Base-by-base conservation (phyloP, 2,888 invertebrate genomes). In the Strigamia crassipes region DNA sequence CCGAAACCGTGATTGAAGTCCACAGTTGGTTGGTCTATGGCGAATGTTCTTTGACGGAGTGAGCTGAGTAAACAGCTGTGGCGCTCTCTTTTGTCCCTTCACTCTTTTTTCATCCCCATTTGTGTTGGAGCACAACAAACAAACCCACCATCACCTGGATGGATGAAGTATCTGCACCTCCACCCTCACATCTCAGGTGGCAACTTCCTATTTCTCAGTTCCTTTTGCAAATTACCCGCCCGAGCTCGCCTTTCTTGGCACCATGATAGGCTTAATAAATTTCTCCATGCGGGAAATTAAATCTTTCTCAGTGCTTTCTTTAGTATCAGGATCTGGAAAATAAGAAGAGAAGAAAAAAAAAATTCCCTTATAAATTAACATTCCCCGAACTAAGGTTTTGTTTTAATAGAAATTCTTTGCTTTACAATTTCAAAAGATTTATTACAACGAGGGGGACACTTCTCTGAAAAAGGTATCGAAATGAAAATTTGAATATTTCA, bases 41-140 rank as follows among this genome's bases (percentile, higher is more conserved):
- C 73, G 73, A 73, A 73, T 27, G 73, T 73, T 73, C 73, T 73
- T 73, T 73, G 73, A 31, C 73, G 56, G 56, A 56, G 77, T n/a
- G 41, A 41, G 78, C 12, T 78, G 78, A 41, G 78, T 78, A 78
- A 78, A 78, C 78, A 78, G 38, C 78, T 78, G 78, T 38, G 78
- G 78, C 78, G 18, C 41, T 41, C 78, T 41, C 78, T 78, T 78
- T 78, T 78, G 78, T 78, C 78, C 38, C 13, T 78, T 27, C 73
- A 27, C 73, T 73, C 12, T 73, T 73, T 73, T 73, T 73, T 73
- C 73, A 31, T 73, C 42, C 42, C 78, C 78, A 78, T 38, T 78
- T 41, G 78, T 78, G 78, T 78, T 78, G 21, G 78, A 78, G 78
- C 78, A 78, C 78, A 78, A 78, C 78, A 78, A 78, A 78, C 78